Evolutionary conservation across 2,113 vertebrate genomes (phyloP), one percentile per base, ranked within the genome.

Genomic region (Corvus moneduloides): DNA sequence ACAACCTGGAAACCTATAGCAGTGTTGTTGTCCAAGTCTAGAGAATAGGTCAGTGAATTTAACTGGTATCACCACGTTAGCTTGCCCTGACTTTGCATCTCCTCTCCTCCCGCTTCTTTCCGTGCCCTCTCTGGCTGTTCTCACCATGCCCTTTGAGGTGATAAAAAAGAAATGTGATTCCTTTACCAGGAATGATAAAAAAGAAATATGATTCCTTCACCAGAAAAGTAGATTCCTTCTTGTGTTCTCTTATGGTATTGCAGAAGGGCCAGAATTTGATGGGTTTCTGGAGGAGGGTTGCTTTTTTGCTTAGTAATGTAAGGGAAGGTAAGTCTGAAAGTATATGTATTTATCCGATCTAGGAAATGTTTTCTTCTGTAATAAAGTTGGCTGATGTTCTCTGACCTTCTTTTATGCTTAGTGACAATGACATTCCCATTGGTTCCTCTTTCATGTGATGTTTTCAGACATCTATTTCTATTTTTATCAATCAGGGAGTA

Each of bases 401-500:
- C 46, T 84, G 88, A 80, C 48, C 51, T 61, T 69, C 74, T 80
- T 89, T 88, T 79, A 82, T 84, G 63, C 44, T 62, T 77, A 84
- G 58, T 72, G 74, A 72, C 62, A 86, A 52, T 81, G 76, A 58
- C 89, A 63, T 86, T 88, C 59, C 87, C n/a, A 94, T 84, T 96
- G 90, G 84, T 90, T 96, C 61, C 69, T 78, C 39, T 83, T 95
- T 80, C 82, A 89, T 89, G 62, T 88, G 77, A 93, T 97, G 73
- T 71, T 96, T 95, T 93, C 75, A 73, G 88, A 88, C 81, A 87
- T 91, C 55, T 95, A 59, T 81, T 88, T 89, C 89, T 95, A 46
- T 95, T 95, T 96, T 95, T 93, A 69, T 92, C 87, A 72, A 3
- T 56, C 71, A 49, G 72, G 28, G 85, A 89, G 51, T 91, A 83